Evolutionary conservation across 2,113 vertebrate genomes (phyloP).

Genomic region (Loxodonta africana): DNA sequence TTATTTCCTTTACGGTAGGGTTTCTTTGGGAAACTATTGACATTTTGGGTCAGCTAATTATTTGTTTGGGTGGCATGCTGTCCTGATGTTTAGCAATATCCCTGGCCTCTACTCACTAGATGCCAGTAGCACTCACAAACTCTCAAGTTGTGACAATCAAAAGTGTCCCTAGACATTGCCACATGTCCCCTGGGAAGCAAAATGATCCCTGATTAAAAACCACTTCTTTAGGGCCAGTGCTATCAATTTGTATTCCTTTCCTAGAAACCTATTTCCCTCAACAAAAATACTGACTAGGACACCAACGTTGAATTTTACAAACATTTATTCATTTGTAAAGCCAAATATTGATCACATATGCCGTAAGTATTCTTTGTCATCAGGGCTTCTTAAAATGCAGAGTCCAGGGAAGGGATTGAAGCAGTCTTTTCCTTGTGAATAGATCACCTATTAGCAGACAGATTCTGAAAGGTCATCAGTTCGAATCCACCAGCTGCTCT

Average conservation of each 20-base stretch:
- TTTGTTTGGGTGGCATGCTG: background rate
- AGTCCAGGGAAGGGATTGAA: background rate
- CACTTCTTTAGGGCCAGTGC: background rate
- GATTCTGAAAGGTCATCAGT: background rate
- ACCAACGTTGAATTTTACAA: background rate
- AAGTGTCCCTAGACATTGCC: background rate
- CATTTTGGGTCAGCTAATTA: background rate
- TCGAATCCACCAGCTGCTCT: no score
- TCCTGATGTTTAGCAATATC: no score
- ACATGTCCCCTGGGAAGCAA: background rate
- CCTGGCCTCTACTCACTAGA: background rate
- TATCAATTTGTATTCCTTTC: background rate
- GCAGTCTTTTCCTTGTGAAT: background rate
- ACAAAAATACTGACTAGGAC: background rate
- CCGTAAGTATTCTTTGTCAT: background rate
- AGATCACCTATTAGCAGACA: background rate
- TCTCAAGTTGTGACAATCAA: accelerated
- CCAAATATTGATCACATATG: background rate
- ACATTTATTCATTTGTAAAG: background rate
- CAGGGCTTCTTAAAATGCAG: background rate
- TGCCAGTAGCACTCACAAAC: background rate
- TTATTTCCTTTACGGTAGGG: background rate
- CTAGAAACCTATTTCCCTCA: background rate
- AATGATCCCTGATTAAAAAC: background rate
- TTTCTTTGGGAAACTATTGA: background rate